Base-by-base conservation (phyloP, 2,113 vertebrate genomes). In the Calyptomena viridis region DNA sequence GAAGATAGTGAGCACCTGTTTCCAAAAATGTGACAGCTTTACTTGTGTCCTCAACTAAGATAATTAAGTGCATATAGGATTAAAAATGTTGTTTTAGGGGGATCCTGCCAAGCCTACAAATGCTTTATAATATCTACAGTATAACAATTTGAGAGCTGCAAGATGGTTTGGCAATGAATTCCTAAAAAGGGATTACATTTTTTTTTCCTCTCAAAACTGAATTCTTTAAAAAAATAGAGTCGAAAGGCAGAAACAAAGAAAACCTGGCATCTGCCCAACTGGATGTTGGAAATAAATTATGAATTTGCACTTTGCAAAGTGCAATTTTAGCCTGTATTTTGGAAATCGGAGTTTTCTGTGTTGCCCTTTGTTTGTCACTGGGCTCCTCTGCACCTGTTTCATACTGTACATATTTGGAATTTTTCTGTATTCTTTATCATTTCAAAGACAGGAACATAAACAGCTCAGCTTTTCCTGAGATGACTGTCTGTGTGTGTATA, bases 391-490 rank as follows among this genome's bases (percentile, higher is more conserved):
- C 94, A 97, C 97, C 97, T 97, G 97, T 67, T 74, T 77, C 71
- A 64, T 81, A 92, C 94, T 91, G 90, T 52, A 85, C 55, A 72
- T 96, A 76, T 24, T 89, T 96, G 94, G 82, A 93, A 96, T 96
- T 97, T 94, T 96, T 95, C 85, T 87, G 87, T 71, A 96, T 96
- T 94, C 84, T 74, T 81, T 73, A 79, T 73, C 72, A 68, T 94
- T 93, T 96, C 94, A 87, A 77, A 90, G 87, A 71, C 90, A 97
- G 95, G 93, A 97, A 98, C 94, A 96, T 17, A 97, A 97, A 97
- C 96, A 96, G 66, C 84, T 78, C 89, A 50, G 73, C 72, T 95
- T 97, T 97, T 96, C 91, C 91, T 85, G 94, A 95, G 62, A 63
- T 86, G 94, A 78, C 90, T 83, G 6, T 47, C 58, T 60, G 15